Evolutionary conservation across 2,797 vertebrate genomes (phyloP).

Genomic region (Loris lydekkerianus): DNA sequence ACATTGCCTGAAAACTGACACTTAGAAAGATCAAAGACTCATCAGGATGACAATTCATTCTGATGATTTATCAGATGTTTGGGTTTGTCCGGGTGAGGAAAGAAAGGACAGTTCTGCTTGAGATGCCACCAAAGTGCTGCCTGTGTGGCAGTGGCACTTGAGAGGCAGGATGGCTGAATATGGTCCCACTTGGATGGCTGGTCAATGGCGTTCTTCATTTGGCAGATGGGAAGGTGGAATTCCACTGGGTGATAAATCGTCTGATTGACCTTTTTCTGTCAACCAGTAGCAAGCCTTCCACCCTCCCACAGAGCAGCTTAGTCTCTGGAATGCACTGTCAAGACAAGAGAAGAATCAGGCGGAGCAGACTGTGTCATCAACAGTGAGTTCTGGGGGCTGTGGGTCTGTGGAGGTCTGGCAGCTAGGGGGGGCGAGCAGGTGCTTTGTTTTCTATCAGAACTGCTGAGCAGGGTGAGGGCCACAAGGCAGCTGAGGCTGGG

Average conservation of each 20-base stretch:
- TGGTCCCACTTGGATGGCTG: conserved; percentile 58
- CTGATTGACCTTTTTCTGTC: conserved; percentile 60
- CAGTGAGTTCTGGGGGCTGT: conserved; percentile 48
- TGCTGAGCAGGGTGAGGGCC: background rate
- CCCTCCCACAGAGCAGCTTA: conserved; percentile 28
- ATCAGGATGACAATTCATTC: conserved; percentile 69
- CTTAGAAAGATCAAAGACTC: conserved; percentile 78
- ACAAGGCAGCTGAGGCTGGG: rapidly evolving
- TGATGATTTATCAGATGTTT: conserved; percentile 79
- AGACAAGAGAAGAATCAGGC: rapidly evolving
- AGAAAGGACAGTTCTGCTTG: conserved; percentile 80
- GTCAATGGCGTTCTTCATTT: conserved; percentile 36
- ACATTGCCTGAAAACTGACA: conserved; percentile 72
- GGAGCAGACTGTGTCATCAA: background rate
- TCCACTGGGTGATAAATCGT: conserved; percentile 64
- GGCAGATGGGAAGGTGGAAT: conserved; percentile 69
- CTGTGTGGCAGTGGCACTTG: background rate
- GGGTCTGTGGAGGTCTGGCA: conserved; percentile 14
- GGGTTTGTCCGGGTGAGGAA: conserved; percentile 74
- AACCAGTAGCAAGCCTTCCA: conserved; percentile 48
- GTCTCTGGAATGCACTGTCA: conserved; percentile 58
- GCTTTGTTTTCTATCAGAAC: background rate
- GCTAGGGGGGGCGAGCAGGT: background rate
- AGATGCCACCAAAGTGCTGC: conserved; percentile 67
- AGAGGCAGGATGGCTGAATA: background rate